phyloP scores from a whole-genome alignment of 2,113 vertebrate species.

The Pseudolaguvia tuberculata region DNA sequence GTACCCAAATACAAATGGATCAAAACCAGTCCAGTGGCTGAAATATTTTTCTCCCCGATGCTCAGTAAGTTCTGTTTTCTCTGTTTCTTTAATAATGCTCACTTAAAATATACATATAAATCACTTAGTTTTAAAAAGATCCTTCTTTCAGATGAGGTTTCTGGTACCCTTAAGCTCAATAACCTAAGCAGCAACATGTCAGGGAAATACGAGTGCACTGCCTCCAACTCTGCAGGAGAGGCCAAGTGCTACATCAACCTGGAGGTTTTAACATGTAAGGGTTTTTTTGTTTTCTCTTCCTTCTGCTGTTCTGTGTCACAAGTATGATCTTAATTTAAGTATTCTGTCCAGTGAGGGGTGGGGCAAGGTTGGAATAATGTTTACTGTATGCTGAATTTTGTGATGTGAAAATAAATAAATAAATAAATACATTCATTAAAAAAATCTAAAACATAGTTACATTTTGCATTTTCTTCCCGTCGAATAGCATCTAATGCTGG shows the following conservation, averaged over 20 bases:
- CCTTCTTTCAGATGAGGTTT: slow-evolving; percentile 65
- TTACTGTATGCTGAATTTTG: too few relatives aligned
- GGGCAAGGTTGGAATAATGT: too few relatives aligned
- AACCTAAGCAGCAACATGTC: slow-evolving; percentile 79
- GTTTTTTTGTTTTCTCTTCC: slow-evolving; percentile 32
- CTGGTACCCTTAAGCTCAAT: slow-evolving; percentile 72
- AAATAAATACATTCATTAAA: too few relatives aligned
- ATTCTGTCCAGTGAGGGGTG: too few relatives aligned
- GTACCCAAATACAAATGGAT: slow-evolving; percentile 76
- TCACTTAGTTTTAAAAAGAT: neutral
- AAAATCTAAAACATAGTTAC: neutral
- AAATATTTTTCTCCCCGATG: slow-evolving; percentile 61
- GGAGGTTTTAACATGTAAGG: slow-evolving; percentile 74
- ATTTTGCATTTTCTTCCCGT: neutral
- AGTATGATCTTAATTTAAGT: too few relatives aligned
- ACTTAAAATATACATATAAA: neutral
- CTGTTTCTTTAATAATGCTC: neutral
- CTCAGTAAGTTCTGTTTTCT: slow-evolving; percentile 68
- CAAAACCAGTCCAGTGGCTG: neutral
- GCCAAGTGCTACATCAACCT: slow-evolving; percentile 74
- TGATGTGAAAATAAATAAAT: too few relatives aligned
- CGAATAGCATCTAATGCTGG: slow-evolving; percentile 62
- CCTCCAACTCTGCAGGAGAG: slow-evolving; percentile 69
- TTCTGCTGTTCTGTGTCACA: neutral
- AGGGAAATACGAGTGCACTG: slow-evolving; percentile 77